These are phyloP conservation scores for Augochlora pura DNA, from an alignment of 1,140 invertebrate species.

Conservation along the genomic window DNA sequence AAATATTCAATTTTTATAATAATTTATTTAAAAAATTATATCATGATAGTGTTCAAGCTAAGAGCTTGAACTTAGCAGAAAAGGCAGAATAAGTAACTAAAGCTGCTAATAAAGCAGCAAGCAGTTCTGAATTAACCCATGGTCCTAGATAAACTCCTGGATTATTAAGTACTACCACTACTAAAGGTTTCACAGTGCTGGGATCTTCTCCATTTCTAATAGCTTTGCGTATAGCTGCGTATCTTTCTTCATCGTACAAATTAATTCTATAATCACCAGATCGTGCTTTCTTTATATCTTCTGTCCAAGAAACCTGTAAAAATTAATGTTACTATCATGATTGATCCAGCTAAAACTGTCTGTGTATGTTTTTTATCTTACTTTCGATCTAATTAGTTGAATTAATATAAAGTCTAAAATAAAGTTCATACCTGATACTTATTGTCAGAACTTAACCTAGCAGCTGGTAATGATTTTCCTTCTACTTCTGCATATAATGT, in stretches of 20 bases:
- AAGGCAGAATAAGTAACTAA: conserved; percentile 93
- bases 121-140: conserved; percentile 94
- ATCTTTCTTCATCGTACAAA: conserved; percentile 95
- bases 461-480: conserved; percentile 89
- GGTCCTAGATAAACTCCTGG: conserved; percentile 94
- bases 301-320: conserved; percentile 93
- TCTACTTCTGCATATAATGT: conserved; percentile 93
- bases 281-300: conserved; percentile 89
- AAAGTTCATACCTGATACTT: conserved; percentile 86
- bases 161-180: conserved; percentile 88
- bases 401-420: background rate
- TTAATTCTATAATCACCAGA: conserved; percentile 90
- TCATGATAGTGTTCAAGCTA: conserved; percentile 73
- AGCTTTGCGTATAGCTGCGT: conserved; percentile 89
- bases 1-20: conserved; percentile 28
- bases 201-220: conserved; percentile 85
- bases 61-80: conserved; percentile 89
- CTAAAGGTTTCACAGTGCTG: conserved; percentile 86
- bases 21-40: conserved; percentile 12
- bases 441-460: conserved; percentile 85
- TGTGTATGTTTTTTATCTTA: background rate
- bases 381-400: too few relatives aligned
- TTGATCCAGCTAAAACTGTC: background rate
- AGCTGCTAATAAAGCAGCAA: conserved; percentile 89
- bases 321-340: background rate